Conservation (phyloP, 2,888 invertebrate genomes). For the Phoenoteleia sp. region DNA sequence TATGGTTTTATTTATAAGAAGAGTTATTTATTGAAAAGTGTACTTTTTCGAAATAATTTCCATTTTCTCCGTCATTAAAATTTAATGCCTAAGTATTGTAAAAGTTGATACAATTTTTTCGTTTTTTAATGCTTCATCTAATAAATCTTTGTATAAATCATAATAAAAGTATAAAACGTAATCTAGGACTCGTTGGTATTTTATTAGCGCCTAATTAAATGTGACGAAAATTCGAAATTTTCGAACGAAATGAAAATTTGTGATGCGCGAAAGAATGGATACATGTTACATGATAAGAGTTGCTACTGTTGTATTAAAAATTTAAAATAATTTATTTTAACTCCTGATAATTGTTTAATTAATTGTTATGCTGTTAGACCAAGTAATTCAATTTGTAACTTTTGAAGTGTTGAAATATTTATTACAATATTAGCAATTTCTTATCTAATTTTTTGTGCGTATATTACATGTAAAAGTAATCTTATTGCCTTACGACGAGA, state of each 20-base stretch:
- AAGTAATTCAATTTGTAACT: too few species aligned
- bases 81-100: neutral
- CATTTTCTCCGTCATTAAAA: conserved; percentile 8
- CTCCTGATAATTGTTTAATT: too few species aligned
- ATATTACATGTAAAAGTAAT: conserved; percentile 40
- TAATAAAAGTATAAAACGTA: conserved; percentile 22
- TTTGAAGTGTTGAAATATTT: too few species aligned
- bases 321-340: too few species aligned
- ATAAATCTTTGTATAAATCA: conserved; percentile 23
- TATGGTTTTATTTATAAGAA: too few species aligned
- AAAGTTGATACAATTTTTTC: neutral
- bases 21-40: neutral
- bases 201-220: conserved; percentile 41
- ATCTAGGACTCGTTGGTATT: conserved; percentile 14
- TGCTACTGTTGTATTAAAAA: conserved; percentile 6
- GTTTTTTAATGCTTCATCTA: conserved; percentile 23
- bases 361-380: too few species aligned
- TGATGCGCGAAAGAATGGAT: neutral
- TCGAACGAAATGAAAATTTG: conserved; percentile 26
- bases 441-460: conserved; percentile 8
- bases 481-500: conserved; percentile 53
- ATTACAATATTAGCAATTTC: conserved; percentile 13
- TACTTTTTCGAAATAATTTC: conserved; percentile 22
- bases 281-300: neutral
- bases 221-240: conserved; percentile 11